These are phyloP conservation scores for Chaetodon trifascialis DNA, from an alignment of 2,113 vertebrate species.

Conservation along the genomic window DNA sequence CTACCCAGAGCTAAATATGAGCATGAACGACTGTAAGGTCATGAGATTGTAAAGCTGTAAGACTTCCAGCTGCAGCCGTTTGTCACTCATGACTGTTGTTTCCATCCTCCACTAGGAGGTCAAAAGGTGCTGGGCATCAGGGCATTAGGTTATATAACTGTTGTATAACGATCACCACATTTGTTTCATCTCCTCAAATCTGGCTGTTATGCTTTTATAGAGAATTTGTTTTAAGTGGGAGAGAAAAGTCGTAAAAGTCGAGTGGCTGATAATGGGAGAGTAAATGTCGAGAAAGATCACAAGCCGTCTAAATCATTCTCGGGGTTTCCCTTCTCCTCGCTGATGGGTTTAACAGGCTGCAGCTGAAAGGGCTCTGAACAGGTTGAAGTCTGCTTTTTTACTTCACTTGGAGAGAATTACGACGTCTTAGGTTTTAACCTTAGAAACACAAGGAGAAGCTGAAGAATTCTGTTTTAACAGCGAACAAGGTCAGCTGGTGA, in stretches of 20 bases:
- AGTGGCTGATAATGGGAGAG: slow-evolving; percentile 46
- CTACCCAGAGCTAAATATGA: slow-evolving; percentile 3
- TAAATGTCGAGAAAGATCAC: slow-evolving; percentile 53
- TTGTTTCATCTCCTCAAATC: slow-evolving; percentile 46
- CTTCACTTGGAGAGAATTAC: slow-evolving; percentile 39
- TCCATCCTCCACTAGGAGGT: slow-evolving; percentile 43
- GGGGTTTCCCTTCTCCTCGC: slow-evolving; percentile 43
- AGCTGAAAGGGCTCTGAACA: slow-evolving; percentile 48
- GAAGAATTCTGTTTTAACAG: slow-evolving; percentile 20
- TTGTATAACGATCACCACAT: slow-evolving; percentile 19
- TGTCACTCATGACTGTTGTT: slow-evolving; percentile 35
- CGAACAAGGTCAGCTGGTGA: slow-evolving; percentile 24
- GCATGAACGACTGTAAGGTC: slow-evolving; percentile 27
- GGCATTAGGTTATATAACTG: slow-evolving; percentile 31
- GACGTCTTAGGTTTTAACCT: slow-evolving; percentile 5
- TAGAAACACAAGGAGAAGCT: slow-evolving; percentile 40
- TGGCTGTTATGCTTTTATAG: slow-evolving; percentile 19
- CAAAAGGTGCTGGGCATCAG: slow-evolving; percentile 31
- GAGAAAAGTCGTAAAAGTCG: slow-evolving; percentile 37
- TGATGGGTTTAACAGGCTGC: slow-evolving; percentile 66
- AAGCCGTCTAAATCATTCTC: slow-evolving; percentile 29
- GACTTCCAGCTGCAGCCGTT: slow-evolving; percentile 56
- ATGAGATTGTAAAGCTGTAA: slow-evolving; percentile 31
- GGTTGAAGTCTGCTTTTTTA: slow-evolving; percentile 59
- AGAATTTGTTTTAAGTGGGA: slow-evolving; percentile 11